Evolutionary conservation across 1,140 invertebrate species (phyloP).

Genomic region (Meteorus sp.): DNA sequence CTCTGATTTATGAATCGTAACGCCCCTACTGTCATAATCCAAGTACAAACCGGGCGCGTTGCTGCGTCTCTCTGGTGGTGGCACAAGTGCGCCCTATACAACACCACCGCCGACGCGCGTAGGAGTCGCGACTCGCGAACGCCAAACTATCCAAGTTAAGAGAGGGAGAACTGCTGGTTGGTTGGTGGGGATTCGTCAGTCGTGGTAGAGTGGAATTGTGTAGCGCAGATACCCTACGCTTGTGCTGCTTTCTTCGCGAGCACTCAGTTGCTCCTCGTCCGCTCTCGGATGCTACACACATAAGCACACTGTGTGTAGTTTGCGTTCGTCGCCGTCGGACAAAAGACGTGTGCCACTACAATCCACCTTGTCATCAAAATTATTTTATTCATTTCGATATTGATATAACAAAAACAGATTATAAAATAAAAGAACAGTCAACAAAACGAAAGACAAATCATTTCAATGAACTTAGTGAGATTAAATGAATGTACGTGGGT

Average conservation of each 20-base stretch:
- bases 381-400: too few relatives aligned
- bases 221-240: slow-evolving; percentile 37
- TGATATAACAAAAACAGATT: too few relatives aligned
- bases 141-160: too few relatives aligned
- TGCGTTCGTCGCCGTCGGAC: too few relatives aligned
- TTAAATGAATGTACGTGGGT: too few relatives aligned
- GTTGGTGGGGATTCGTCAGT: too few relatives aligned
- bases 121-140: slow-evolving; percentile 21
- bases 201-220: too few relatives aligned
- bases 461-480: too few relatives aligned
- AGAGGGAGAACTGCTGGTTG: too few relatives aligned
- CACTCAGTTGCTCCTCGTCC: slow-evolving; percentile 51
- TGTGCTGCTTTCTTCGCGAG: slow-evolving; percentile 32
- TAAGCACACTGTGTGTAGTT: neutral
- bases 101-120: slow-evolving; percentile 13
- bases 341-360: too few relatives aligned
- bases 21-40: slow-evolving; percentile 58
- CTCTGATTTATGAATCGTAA: slow-evolving; percentile 59
- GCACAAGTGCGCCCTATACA: neutral
- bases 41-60: slow-evolving; percentile 24
- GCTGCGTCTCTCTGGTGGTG: slow-evolving; percentile 8
- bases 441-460: too few relatives aligned
- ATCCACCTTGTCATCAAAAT: neutral
- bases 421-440: too few relatives aligned
- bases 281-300: slow-evolving; percentile 37